Conservation (phyloP, 2,888 invertebrate species). For the Philonicus albiceps region DNA sequence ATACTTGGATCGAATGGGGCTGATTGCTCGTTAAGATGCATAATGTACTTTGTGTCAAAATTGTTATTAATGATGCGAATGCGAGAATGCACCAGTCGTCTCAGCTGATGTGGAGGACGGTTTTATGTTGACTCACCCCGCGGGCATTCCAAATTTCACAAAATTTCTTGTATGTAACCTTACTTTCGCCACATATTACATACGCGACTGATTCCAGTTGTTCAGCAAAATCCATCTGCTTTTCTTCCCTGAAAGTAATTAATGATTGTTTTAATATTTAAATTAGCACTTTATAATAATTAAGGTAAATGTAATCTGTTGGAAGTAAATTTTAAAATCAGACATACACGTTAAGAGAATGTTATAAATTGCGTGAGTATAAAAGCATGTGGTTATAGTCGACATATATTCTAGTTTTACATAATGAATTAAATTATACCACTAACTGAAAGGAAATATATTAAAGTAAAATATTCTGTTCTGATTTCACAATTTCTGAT, state of each 20-base stretch:
- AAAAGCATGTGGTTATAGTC: too few relatives aligned
- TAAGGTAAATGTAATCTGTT: too few relatives aligned
- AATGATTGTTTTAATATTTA: background rate
- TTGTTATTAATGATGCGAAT: conserved; percentile 35
- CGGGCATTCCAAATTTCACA: conserved; percentile 80
- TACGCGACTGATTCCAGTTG: conserved; percentile 88
- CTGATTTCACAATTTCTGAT: too few relatives aligned
- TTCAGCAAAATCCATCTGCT: conserved; percentile 84
- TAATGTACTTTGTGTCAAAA: conserved; percentile 24
- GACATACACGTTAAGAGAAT: too few relatives aligned
- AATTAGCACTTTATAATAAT: too few relatives aligned
- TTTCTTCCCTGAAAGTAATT: conserved; percentile 72
- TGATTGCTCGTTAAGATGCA: conserved; percentile 32
- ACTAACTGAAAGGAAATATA: too few relatives aligned
- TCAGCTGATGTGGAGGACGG: conserved; percentile 23
- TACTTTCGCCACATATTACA: conserved; percentile 81
- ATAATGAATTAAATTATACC: too few relatives aligned
- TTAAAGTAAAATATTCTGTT: too few relatives aligned
- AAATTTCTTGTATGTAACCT: conserved; percentile 76
- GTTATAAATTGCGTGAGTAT: too few relatives aligned
- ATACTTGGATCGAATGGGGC: conserved; percentile 26
- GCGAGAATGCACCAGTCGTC: conserved; percentile 26
- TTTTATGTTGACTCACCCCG: conserved; percentile 70
- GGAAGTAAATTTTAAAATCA: too few relatives aligned
- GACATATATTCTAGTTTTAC: too few relatives aligned